phyloP scores from a whole-genome alignment of 2,888 invertebrate genomes.

The Lacanobia wlatinum region DNA sequence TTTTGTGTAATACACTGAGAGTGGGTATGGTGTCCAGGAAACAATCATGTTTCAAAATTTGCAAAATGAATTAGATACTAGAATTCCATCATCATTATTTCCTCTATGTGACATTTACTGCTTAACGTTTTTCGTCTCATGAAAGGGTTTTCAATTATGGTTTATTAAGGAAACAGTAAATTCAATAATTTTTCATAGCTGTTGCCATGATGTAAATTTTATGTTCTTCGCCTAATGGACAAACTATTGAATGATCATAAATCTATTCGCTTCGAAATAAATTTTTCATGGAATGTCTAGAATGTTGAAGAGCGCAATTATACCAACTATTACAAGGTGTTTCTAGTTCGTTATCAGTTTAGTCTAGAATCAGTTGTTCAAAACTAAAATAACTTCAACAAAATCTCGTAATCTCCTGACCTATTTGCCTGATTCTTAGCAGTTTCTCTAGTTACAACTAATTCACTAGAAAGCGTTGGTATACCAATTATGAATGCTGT shows the following conservation, averaged over 20 bases:
- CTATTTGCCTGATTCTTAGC: slow-evolving; percentile 31
- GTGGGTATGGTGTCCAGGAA: not conserved
- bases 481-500: slow-evolving; percentile 42
- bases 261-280: slow-evolving; percentile 24
- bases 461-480: slow-evolving; percentile 44
- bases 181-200: slow-evolving; percentile 14
- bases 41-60: not conserved
- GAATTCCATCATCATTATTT: not conserved
- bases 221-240: not conserved
- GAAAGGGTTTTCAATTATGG: not conserved
- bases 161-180: slow-evolving; percentile 4
- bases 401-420: slow-evolving; percentile 53
- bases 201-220: not conserved
- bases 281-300: slow-evolving; percentile 39
- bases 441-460: slow-evolving; percentile 39
- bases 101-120: not conserved
- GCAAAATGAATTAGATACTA: not conserved
- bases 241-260: not conserved
- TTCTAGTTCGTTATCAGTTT: slow-evolving; percentile 48
- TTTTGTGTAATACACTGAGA: too few relatives aligned
- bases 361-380: slow-evolving; percentile 43
- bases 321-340: slow-evolving; percentile 39
- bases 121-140: not conserved
- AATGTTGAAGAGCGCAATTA: slow-evolving; percentile 40
- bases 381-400: slow-evolving; percentile 45